Percentiles rank a stretch among this genome's conserved stretches.
phyloP scores from a whole-genome alignment of 2,113 vertebrate genomes.

The Ammodytes dubius region DNA sequence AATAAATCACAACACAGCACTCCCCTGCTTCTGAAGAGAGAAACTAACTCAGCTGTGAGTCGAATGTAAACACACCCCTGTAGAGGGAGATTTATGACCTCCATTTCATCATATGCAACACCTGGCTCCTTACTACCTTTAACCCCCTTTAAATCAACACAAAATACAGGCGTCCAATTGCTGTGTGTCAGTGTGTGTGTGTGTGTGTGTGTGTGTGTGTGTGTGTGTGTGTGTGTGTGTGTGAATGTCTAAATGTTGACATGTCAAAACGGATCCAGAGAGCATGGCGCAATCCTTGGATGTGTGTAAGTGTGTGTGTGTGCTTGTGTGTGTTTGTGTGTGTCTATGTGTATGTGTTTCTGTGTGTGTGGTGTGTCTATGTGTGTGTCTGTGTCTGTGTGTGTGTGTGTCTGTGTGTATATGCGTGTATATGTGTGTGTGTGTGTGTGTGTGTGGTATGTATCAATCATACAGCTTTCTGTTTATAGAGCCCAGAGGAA shows the following conservation, averaged over 20 bases:
- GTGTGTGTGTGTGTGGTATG: not conserved
- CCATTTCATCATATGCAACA: slow-evolving; percentile 17
- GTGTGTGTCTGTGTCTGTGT: not conserved
- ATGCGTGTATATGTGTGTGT: not conserved
- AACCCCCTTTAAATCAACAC: slow-evolving; percentile 8
- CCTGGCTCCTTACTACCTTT: slow-evolving; percentile 3
- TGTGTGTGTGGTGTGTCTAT: not conserved
- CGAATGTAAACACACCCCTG: slow-evolving; percentile 26
- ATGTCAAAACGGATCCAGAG: slow-evolving; percentile 31
- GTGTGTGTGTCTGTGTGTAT: no score
- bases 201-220: slow-evolving; percentile 11
- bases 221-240: not conserved
- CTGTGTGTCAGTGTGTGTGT: not conserved
- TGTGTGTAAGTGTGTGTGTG: not conserved
- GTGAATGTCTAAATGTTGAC: slow-evolving; percentile 29
- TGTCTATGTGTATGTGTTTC: not conserved
- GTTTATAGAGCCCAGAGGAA: slow-evolving; percentile 76
- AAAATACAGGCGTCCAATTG: slow-evolving; percentile 15
- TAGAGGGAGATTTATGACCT: slow-evolving; percentile 46
- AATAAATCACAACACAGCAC: not conserved
- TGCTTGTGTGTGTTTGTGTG: no score
- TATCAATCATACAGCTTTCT: slow-evolving; percentile 54
- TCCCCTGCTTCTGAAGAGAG: not conserved
- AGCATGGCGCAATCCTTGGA: not conserved
- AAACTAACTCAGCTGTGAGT: slow-evolving; percentile 39